Evolutionary conservation across 2,113 vertebrate genomes (phyloP).

Genomic region (Mola mola): DNA sequence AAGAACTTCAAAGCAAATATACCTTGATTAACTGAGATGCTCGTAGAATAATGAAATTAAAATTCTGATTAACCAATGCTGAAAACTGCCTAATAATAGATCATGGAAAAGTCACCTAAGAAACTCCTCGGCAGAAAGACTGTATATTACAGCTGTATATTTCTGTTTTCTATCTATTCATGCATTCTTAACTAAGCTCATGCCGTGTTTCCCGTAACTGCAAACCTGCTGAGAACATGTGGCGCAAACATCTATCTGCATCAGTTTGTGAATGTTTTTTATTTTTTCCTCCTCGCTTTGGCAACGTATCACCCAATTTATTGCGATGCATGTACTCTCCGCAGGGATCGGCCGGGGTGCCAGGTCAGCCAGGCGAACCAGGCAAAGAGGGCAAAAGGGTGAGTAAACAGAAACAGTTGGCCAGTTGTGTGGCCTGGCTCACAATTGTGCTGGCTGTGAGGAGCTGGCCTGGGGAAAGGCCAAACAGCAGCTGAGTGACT

Average conservation of each 20-base stretch:
- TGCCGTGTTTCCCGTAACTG: conserved; percentile 19
- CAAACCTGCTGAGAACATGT: conserved; percentile 57
- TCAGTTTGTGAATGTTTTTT: neutral
- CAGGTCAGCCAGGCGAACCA: conserved; percentile 87
- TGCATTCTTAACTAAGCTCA: conserved; percentile 28
- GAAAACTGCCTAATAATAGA: conserved; percentile 58
- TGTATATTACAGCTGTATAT: conserved; percentile 17
- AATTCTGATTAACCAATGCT: conserved; percentile 53
- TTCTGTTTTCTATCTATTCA: conserved; percentile 17
- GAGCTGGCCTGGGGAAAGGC: conserved; percentile 51
- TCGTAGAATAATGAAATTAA: conserved; percentile 55
- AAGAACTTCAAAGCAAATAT: conserved; percentile 40
- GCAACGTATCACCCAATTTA: conserved; percentile 24
- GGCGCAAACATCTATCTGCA: conserved; percentile 49
- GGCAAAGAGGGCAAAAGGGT: conserved; percentile 98
- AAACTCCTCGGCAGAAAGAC: conserved; percentile 31
- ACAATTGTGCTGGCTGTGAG: conserved; percentile 51
- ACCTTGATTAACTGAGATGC: conserved; percentile 60
- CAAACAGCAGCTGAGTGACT: conserved; percentile 76
- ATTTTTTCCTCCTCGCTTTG: conserved; percentile 18
- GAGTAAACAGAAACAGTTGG: conserved; percentile 84
- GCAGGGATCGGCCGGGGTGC: conserved; percentile 82
- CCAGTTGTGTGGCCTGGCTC: conserved; percentile 61
- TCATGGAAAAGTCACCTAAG: conserved; percentile 33
- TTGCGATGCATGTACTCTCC: conserved; percentile 44